Conservation (phyloP, 2,113 vertebrate genomes). For the Silurus meridionalis region DNA sequence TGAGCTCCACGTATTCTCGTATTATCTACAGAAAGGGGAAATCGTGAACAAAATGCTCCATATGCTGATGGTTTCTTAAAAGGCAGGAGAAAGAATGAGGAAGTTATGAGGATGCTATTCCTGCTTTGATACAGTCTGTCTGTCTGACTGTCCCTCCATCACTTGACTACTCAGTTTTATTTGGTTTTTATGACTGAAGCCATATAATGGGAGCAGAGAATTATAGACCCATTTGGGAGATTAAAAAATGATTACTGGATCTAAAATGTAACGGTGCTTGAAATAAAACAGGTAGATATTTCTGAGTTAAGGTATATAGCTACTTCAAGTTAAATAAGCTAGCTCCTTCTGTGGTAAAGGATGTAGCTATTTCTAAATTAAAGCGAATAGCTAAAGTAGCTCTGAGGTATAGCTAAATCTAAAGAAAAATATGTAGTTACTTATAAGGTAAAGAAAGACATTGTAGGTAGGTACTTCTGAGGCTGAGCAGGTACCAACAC, state of each 20-base stretch:
- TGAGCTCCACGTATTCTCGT: neutral
- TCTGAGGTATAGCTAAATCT: neutral
- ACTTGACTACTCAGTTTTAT: slow-evolving; percentile 20
- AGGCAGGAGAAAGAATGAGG: neutral
- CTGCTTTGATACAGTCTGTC: slow-evolving; percentile 28
- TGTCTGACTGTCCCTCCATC: slow-evolving; percentile 19
- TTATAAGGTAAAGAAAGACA: too few relatives aligned
- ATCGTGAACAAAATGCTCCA: neutral
- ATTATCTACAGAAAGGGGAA: neutral
- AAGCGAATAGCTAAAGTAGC: too few relatives aligned
- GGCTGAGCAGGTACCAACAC: neutral
- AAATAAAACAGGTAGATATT: too few relatives aligned
- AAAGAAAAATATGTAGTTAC: neutral
- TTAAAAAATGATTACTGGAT: neutral
- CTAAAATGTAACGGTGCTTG: neutral
- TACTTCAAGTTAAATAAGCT: neutral
- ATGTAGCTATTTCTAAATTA: neutral
- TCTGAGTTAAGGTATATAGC: too few relatives aligned
- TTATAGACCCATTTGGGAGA: neutral
- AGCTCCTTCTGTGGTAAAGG: neutral
- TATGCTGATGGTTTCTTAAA: neutral
- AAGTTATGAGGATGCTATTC: neutral
- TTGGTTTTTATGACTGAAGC: slow-evolving; percentile 7
- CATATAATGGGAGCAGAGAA: slow-evolving; percentile 27
- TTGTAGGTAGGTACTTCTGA: neutral